Conservation (phyloP, 2,797 vertebrate genomes). For the Manis crassicaudata region DNA sequence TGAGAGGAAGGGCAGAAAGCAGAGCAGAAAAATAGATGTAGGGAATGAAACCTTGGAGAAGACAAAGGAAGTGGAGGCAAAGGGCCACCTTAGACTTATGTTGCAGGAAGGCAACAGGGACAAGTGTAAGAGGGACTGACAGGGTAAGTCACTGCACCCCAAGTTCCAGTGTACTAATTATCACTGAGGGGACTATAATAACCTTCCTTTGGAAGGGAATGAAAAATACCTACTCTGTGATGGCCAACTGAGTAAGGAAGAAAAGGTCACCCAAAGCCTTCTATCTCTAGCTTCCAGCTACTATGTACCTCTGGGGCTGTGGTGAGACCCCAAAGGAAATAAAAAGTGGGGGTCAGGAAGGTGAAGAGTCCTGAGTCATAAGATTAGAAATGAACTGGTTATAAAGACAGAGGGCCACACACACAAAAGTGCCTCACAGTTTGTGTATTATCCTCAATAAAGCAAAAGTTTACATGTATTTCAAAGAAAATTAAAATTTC, state of each 20-base stretch:
- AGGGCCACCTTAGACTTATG: background rate
- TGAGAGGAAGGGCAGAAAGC: conserved; percentile 5
- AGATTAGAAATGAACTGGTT: background rate
- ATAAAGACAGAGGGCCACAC: background rate
- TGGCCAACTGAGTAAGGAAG: background rate
- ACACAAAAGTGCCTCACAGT: background rate
- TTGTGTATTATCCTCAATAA: background rate
- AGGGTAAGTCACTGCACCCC: background rate
- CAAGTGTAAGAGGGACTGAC: background rate
- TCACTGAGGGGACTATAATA: background rate
- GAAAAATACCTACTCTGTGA: background rate
- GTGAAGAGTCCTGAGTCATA: background rate
- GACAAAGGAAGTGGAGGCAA: background rate
- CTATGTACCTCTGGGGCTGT: background rate
- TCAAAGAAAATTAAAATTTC: background rate
- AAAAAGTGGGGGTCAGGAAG: background rate
- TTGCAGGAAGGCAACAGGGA: background rate
- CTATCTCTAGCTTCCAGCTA: background rate
- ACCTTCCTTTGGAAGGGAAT: background rate
- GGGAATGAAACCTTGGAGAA: background rate
- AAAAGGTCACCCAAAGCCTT: background rate
- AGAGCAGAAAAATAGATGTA: background rate
- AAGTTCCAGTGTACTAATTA: background rate
- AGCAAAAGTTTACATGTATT: background rate
- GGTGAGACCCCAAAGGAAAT: conserved; percentile 49